Base-by-base conservation (phyloP, 2,888 invertebrate species). In the Merodon equestris region DNA sequence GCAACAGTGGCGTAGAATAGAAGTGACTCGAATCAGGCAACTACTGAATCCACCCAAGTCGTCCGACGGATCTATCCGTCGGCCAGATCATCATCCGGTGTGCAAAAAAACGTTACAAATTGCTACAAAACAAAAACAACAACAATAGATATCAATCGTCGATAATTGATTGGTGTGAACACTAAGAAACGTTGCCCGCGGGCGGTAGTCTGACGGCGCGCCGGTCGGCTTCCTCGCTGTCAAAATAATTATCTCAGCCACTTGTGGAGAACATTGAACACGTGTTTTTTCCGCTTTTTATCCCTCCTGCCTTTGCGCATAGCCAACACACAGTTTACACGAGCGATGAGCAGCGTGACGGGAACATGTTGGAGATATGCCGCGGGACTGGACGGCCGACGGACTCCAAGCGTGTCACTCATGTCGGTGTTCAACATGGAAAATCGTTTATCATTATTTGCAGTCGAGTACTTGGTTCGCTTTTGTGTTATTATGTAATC, bases 161-260 rank as follows among this genome's bases (percentile, higher is more conserved):
- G 60, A 72, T 61, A 77, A 72, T 61, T 77, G 44, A 77, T 72
- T 66, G 66, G 58, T 60, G 66, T 71, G 27, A 27, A 4, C 3
- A 7, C 2, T 4, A 27, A 27, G 7, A 27, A 27, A 27, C 7
- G n/a, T n/a, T n/a, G n/a, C 27, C 27, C 27, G 7, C 27, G 27
- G 27, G 3, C 7, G 7, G 3, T 27, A 63, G 61, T 40, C 56
- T 54, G 44, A 47, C 18, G 34, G 9, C 13, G 14, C 18, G 61
- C 12, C 44, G 38, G 34, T 36, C 44, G 48, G 40, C 19, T 57
- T 56, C n/a, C 27, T 44, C 53, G 67, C 77, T 73, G 77, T 73
- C 77, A 77, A 77, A 77, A 77, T 73, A 73, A 77, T 77, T 77
- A 77, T 73, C 77, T 57, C 67, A 63, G 73, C 73, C 67, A 73